These are phyloP conservation scores for Reticulitermes speratus DNA, from an alignment of 1,140 invertebrate genomes.

Conservation along the genomic window DNA sequence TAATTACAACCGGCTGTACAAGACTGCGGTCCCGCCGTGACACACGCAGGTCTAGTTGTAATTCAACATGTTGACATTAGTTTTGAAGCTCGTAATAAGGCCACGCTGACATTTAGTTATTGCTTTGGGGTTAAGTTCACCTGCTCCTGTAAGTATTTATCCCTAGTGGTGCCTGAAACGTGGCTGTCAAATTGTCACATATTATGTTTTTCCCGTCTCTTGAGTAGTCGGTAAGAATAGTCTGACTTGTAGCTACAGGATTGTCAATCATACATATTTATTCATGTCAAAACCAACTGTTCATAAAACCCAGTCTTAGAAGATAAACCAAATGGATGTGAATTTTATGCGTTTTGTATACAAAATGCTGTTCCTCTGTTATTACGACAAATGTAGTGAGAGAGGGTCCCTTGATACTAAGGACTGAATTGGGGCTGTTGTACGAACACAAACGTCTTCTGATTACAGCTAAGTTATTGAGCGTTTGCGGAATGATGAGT, in stretches of 20 bases:
- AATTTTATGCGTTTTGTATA: too few species aligned
- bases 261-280: background rate
- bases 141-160: background rate
- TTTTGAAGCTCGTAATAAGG: background rate
- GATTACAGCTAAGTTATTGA: too few species aligned
- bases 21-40: background rate
- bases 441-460: too few species aligned
- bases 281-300: background rate
- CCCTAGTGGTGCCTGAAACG: background rate
- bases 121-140: conserved; percentile 10
- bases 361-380: too few species aligned
- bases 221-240: background rate
- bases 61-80: background rate
- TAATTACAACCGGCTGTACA: background rate
- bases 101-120: background rate
- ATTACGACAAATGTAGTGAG: too few species aligned
- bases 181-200: background rate
- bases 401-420: too few species aligned
- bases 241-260: background rate
- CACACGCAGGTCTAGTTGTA: background rate
- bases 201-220: background rate
- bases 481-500: too few species aligned
- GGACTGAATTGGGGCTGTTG: too few species aligned
- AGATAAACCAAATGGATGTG: background rate
- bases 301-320: background rate